Percentiles rank a stretch among this genome's conserved stretches.
Conservation (phyloP, 37 sponge, comb jelly and placozoan species). For the Bolinopsis microptera region DNA sequence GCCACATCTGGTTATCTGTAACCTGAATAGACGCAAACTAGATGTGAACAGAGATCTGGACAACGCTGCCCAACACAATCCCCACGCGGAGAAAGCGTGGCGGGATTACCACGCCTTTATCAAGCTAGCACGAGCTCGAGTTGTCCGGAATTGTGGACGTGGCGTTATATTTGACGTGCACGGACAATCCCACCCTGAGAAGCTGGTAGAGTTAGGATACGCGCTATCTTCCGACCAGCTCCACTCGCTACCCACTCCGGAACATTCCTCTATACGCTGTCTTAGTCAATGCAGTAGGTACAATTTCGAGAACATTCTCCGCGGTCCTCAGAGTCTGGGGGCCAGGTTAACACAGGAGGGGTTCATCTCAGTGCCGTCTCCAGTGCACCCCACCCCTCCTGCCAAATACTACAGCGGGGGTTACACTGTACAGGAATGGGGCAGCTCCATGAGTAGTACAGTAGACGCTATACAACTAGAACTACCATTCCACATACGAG, state of each 20-base stretch:
- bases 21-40: constrained; percentile 46
- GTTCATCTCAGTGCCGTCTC: neutral
- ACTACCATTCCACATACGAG: neutral
- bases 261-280: constrained; percentile 24
- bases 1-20: constrained; percentile 36
- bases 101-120: constrained; percentile 56
- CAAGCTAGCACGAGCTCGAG: neutral
- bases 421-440: constrained; percentile 60
- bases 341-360: constrained; percentile 32
- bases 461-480: constrained; percentile 47
- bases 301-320: constrained; percentile 57
- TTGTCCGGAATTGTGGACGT: neutral
- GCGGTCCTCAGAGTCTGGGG: constrained; percentile 35
- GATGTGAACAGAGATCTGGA: constrained; percentile 43
- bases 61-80: constrained; percentile 50
- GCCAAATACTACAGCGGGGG: constrained; percentile 49
- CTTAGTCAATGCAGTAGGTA: neutral
- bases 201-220: constrained; percentile 54
- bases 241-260: neutral
- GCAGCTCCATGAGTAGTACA: neutral
- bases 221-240: constrained; percentile 10
- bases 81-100: constrained; percentile 47
- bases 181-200: constrained; percentile 60
- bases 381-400: constrained; percentile 12
- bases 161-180: constrained; percentile 56